Conservation (phyloP, 2,888 invertebrate genomes). For the Elmis aenea region DNA sequence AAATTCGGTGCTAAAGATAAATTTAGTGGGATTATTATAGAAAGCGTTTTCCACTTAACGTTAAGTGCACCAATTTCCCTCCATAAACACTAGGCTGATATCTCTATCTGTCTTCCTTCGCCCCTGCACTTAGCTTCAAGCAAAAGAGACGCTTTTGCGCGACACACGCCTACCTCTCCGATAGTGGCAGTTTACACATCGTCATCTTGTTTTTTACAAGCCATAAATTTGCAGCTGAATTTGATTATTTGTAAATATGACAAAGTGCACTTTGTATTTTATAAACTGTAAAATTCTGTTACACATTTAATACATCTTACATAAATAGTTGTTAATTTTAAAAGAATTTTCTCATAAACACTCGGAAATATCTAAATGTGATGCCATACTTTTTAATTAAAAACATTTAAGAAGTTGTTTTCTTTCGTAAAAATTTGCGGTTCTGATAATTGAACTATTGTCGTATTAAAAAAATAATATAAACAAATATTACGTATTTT, state of each 20-base stretch:
- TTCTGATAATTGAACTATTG: no score
- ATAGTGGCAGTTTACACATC: slow-evolving; percentile 16
- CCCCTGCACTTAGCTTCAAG: slow-evolving; percentile 4
- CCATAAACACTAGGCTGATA: slow-evolving; percentile 35
- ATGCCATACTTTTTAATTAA: no score
- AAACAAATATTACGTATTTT: no score
- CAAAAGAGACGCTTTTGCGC: slow-evolving; percentile 13
- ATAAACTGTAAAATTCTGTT: slow-evolving; percentile 18
- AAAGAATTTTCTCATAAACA: no score
- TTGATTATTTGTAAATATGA: slow-evolving; percentile 26
- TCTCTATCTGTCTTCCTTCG: slow-evolving; percentile 20
- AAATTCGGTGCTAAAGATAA: slow-evolving; percentile 40
- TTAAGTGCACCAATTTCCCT: slow-evolving; percentile 44
- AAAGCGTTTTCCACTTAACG: slow-evolving; percentile 44
- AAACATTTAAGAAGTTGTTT: no score
- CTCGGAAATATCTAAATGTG: no score
- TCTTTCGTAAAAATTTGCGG: no score
- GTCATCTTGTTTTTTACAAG: slow-evolving; percentile 19
- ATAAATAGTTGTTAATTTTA: no score
- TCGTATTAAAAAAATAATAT: no score
- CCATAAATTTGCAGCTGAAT: slow-evolving; percentile 16
- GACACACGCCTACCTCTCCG: slow-evolving; percentile 8
- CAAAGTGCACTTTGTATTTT: slow-evolving; percentile 24
- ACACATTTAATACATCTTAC: no score
- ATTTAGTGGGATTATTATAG: slow-evolving; percentile 45